These are phyloP conservation scores for Drosophila insularis DNA, from an alignment of 1,140 invertebrate genomes.

Conservation along the genomic window DNA sequence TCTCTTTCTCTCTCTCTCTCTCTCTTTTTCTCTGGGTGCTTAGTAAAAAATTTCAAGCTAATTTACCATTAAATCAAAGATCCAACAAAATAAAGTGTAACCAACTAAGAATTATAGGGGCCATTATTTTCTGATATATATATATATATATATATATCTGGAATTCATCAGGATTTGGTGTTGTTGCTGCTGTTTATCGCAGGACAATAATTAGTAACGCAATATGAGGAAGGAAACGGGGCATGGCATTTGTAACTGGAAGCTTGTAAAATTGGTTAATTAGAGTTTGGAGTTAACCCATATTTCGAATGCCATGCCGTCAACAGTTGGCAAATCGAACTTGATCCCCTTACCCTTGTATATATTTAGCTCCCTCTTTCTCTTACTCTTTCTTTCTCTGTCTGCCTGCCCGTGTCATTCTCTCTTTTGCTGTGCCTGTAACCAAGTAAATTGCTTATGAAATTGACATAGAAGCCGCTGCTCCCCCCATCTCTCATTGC, in stretches of 20 bases:
- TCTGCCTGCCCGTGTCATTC: neutral
- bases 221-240: slow-evolving; percentile 29
- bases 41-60: slow-evolving; percentile 64
- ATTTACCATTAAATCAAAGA: slow-evolving; percentile 76
- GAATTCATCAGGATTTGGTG: slow-evolving; percentile 13
- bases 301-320: slow-evolving; percentile 25
- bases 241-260: neutral
- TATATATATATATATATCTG: no score
- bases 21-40: slow-evolving; percentile 12
- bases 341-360: neutral
- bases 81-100: slow-evolving; percentile 79
- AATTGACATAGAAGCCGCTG: slow-evolving; percentile 67
- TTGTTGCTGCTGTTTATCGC: slow-evolving; percentile 67
- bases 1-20: neutral
- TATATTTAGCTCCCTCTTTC: no score
- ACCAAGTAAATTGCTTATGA: slow-evolving; percentile 73
- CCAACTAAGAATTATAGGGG: slow-evolving; percentile 81
- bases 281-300: slow-evolving; percentile 46
- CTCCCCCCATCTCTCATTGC: neutral
- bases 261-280: slow-evolving; percentile 68
- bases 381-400: neutral
- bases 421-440: slow-evolving; percentile 21
- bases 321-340: slow-evolving; percentile 77
- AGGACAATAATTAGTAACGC: slow-evolving; percentile 68
- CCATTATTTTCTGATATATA: slow-evolving; percentile 63